phyloP scores from a whole-genome alignment of 1,140 invertebrate species.

The Vanessa atalanta region DNA sequence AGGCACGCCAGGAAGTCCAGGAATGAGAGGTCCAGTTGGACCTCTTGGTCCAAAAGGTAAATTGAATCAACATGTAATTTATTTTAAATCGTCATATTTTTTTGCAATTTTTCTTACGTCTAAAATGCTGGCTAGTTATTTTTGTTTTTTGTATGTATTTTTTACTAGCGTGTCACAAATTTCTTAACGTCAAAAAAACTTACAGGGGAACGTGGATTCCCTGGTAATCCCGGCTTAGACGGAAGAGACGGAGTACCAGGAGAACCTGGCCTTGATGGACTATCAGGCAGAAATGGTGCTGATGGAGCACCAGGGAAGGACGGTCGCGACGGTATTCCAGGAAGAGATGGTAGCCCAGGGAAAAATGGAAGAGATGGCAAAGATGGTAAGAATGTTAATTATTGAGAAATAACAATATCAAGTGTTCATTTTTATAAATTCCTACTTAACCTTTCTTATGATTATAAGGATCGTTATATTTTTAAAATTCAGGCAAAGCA shows the following conservation, averaged over 20 bases:
- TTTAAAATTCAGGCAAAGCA: slow-evolving; percentile 57
- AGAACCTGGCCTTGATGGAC: slow-evolving; percentile 91
- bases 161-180: not conserved
- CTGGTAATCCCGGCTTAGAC: slow-evolving; percentile 88
- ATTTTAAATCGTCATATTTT: not conserved
- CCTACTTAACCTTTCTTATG: too few relatives aligned
- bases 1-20: slow-evolving; percentile 82
- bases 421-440: too few relatives aligned
- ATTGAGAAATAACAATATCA: too few relatives aligned
- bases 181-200: not conserved
- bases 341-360: slow-evolving; percentile 85
- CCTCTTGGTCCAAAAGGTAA: slow-evolving; percentile 83
- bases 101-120: too few relatives aligned
- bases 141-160: too few relatives aligned
- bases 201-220: slow-evolving; percentile 82
- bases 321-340: slow-evolving; percentile 86
- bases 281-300: slow-evolving; percentile 89
- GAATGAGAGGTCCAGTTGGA: slow-evolving; percentile 81
- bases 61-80: not conserved
- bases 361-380: slow-evolving; percentile 76
- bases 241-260: slow-evolving; percentile 92
- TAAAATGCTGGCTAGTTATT: too few relatives aligned
- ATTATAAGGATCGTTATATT: not conserved
- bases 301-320: slow-evolving; percentile 87
- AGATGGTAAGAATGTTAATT: slow-evolving; percentile 83